Evolutionary conservation across 1,140 invertebrate genomes (phyloP).

Genomic region (Aporrectodea caliginosa): DNA sequence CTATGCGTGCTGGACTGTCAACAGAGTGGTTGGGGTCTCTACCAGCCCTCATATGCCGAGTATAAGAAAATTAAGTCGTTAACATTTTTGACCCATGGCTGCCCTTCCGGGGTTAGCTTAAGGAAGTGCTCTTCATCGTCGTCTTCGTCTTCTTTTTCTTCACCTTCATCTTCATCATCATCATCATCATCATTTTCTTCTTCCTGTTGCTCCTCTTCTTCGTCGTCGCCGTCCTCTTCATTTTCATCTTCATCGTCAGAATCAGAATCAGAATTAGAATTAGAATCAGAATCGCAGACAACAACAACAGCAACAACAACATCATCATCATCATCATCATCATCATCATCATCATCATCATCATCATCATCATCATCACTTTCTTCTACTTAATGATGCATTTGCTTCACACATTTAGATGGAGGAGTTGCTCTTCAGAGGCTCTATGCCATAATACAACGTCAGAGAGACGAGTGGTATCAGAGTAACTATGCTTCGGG

Average conservation of each 20-base stretch:
- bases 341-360: not conserved
- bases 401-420: not conserved
- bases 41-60: no score
- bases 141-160: no score
- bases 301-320: not conserved
- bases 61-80: no score
- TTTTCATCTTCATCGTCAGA: not conserved
- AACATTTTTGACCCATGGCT: no score
- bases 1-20: no score
- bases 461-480: not conserved
- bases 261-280: not conserved
- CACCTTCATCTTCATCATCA: no score
- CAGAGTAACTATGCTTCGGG: not conserved
- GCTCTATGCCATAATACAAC: not conserved
- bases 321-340: not conserved
- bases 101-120: no score
- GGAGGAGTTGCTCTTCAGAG: not conserved
- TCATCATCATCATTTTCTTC: no score
- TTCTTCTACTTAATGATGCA: not conserved
- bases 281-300: not conserved
- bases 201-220: no score
- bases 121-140: no score
- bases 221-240: no score
- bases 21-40: no score
- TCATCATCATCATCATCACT: not conserved